Evolutionary conservation across 2,888 invertebrate genomes (phyloP).

Genomic region (Dicroscelio sp.): DNA sequence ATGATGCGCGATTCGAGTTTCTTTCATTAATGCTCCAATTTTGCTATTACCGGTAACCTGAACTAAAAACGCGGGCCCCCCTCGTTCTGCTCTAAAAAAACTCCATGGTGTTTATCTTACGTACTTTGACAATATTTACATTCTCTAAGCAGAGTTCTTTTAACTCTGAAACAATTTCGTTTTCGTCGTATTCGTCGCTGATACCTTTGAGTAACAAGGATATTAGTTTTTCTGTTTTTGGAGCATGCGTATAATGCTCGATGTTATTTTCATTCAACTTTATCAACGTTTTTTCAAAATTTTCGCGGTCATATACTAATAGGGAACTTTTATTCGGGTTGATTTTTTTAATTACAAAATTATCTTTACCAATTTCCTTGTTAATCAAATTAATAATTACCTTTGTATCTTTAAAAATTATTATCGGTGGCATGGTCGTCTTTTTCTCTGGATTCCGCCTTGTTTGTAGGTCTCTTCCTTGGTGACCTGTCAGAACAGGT

Average conservation of each 20-base stretch:
- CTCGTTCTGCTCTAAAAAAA: conserved; percentile 48
- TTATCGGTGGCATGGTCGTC: conserved; percentile 21
- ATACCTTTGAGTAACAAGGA: conserved; percentile 27
- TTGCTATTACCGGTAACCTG: background rate
- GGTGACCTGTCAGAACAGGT: too few relatives aligned
- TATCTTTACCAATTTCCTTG: background rate
- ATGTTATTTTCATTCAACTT: background rate
- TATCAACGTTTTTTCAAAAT: background rate
- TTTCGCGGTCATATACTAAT: too few relatives aligned
- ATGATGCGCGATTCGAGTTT: conserved; percentile 10
- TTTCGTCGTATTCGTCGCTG: background rate
- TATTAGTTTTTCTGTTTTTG: conserved; percentile 25
- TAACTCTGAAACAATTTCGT: background rate
- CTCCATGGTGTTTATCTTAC: conserved; percentile 28
- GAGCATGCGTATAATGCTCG: conserved; percentile 36
- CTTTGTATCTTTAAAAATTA: conserved; percentile 36
- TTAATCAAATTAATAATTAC: too few relatives aligned
- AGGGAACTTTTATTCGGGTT: background rate
- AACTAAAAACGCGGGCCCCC: conserved; percentile 15
- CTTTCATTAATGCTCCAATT: background rate
- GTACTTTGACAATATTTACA: conserved; percentile 37
- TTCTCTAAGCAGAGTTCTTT: conserved; percentile 35
- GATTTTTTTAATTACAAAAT: conserved; percentile 42
- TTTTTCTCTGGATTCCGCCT: background rate
- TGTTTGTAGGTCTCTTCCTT: too few relatives aligned